Conservation (phyloP, 2,888 invertebrate genomes). For the Orthosia gothica region DNA sequence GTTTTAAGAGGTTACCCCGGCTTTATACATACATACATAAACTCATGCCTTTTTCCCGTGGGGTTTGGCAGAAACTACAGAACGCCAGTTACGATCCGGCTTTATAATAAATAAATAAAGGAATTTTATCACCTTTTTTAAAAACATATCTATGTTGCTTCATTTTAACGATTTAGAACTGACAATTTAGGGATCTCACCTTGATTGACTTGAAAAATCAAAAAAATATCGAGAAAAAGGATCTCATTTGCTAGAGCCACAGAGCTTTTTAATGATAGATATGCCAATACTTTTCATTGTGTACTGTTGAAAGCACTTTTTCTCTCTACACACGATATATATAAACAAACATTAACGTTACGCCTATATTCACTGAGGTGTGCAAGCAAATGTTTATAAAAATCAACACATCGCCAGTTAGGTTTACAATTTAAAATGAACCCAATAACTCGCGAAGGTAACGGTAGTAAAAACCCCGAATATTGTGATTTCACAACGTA, state of each 20-base stretch:
- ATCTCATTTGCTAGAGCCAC: conserved; percentile 39
- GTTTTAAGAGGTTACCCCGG: too few relatives aligned
- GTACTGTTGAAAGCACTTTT: not conserved
- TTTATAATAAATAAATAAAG: too few relatives aligned
- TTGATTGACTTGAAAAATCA: conserved; percentile 30
- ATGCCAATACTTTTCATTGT: not conserved
- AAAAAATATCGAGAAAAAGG: conserved; percentile 40
- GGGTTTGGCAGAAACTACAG: too few relatives aligned
- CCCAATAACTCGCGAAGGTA: not conserved
- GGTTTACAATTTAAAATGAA: not conserved
- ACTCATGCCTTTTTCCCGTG: too few relatives aligned
- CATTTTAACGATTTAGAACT: too few relatives aligned
- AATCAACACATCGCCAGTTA: not conserved
- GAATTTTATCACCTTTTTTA: too few relatives aligned
- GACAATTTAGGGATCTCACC: conserved; percentile 9
- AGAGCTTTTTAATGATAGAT: conserved; percentile 17
- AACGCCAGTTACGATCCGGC: too few relatives aligned
- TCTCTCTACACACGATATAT: not conserved
- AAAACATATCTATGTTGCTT: too few relatives aligned
- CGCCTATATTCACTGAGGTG: too few relatives aligned
- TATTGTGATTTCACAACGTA: not conserved
- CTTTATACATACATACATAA: too few relatives aligned
- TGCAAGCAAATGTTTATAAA: too few relatives aligned
- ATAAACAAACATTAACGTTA: not conserved
- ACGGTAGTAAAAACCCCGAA: not conserved